Conservation (phyloP, 2,888 invertebrate species). For the Laspeyria flexula region DNA sequence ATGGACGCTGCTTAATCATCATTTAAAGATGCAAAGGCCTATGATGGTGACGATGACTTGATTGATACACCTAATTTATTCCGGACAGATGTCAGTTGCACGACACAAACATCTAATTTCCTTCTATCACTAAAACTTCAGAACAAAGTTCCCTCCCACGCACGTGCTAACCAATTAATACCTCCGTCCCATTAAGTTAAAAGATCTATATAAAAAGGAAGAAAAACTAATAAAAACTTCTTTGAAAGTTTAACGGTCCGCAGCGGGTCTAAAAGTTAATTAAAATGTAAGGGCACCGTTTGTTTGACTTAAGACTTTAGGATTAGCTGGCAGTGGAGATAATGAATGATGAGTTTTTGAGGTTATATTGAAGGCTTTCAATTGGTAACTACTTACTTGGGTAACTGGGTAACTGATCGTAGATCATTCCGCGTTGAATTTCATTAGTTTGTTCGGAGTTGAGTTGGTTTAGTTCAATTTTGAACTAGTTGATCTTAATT, state of each 20-base stretch:
- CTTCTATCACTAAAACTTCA: background rate
- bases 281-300: slow-evolving; percentile 27
- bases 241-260: slow-evolving; percentile 26
- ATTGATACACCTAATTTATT: no score
- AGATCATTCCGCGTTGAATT: no score
- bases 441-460: no score
- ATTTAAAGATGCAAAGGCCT: no score
- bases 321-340: slow-evolving; percentile 8
- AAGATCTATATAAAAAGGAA: slow-evolving; percentile 36
- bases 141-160: background rate
- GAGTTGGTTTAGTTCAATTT: no score
- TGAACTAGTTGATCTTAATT: no score
- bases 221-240: slow-evolving; percentile 42
- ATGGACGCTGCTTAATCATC: no score
- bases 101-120: background rate
- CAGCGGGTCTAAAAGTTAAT: slow-evolving; percentile 38
- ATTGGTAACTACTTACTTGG: background rate
- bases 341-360: slow-evolving; percentile 11
- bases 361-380: slow-evolving; percentile 3
- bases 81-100: no score
- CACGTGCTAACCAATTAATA: slow-evolving; percentile 34
- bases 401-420: no score
- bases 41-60: no score
- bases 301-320: slow-evolving; percentile 39
- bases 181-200: slow-evolving; percentile 33